Conservation (phyloP, 2,797 vertebrate species). For the Miichthys miiuy region DNA sequence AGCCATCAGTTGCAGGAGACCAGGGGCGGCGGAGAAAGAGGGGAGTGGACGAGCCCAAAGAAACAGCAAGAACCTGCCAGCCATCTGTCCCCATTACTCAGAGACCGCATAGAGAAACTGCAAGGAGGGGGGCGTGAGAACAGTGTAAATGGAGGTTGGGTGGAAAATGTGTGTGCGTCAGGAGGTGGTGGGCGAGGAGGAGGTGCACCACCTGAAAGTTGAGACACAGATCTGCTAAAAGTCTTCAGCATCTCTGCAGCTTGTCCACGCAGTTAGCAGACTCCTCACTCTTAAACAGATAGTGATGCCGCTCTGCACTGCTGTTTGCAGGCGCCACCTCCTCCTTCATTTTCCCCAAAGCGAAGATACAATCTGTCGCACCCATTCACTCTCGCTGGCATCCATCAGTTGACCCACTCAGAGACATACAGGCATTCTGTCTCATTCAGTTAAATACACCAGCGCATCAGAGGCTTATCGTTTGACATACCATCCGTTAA, state of each 20-base stretch:
- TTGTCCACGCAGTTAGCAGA: slow-evolving; percentile 13
- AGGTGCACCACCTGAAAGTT: slow-evolving; percentile 26
- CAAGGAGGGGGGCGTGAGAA: slow-evolving; percentile 43
- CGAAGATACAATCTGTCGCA: slow-evolving; percentile 50
- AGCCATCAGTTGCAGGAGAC: slow-evolving; percentile 78
- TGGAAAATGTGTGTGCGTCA: slow-evolving; percentile 36
- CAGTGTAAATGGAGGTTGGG: slow-evolving; percentile 28
- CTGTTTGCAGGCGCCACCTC: slow-evolving; percentile 10
- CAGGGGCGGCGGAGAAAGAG: slow-evolving; percentile 57
- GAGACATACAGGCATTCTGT: slow-evolving; percentile 51
- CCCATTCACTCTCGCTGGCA: slow-evolving; percentile 44
- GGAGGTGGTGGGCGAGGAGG: slow-evolving; percentile 27
- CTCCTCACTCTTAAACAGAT: slow-evolving; percentile 27
- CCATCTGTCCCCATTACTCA: slow-evolving; percentile 83
- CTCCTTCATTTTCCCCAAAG: slow-evolving; percentile 33
- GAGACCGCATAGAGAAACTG: slow-evolving; percentile 63
- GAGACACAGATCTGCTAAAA: slow-evolving; percentile 35
- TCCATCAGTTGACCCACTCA: slow-evolving; percentile 60
- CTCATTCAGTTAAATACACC: slow-evolving; percentile 53
- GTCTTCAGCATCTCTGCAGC: slow-evolving; percentile 14
- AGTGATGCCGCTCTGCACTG: slow-evolving; percentile 17
- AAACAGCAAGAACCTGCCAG: slow-evolving; percentile 79
- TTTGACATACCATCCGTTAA: slow-evolving; percentile 61
- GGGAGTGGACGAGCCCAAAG: slow-evolving; percentile 61
- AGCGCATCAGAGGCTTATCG: slow-evolving; percentile 50